Evolutionary conservation across 2,113 vertebrate species (phyloP).

Genomic region (Catharus bicknelli): DNA sequence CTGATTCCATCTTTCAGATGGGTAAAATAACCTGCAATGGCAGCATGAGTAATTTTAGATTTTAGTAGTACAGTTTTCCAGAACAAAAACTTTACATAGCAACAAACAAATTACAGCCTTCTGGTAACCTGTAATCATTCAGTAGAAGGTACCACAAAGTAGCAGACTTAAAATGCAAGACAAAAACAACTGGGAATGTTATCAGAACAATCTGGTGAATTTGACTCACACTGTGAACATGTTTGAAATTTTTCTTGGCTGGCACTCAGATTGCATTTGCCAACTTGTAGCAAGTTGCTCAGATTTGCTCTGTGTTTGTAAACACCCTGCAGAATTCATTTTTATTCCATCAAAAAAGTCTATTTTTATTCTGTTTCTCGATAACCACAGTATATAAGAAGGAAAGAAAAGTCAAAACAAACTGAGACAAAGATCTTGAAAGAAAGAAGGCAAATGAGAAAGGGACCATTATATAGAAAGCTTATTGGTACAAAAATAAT

Average conservation of each 20-base stretch:
- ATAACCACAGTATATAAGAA: not conserved
- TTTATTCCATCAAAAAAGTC: not conserved
- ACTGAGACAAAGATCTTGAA: not conserved
- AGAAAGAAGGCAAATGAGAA: not conserved
- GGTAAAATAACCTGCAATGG: not conserved
- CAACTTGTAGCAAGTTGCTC: not conserved
- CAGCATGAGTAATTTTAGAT: not conserved
- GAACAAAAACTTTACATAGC: not conserved
- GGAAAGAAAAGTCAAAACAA: not conserved
- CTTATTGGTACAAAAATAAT: not conserved
- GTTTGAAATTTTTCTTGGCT: constrained; percentile 36
- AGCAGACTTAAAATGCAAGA: not conserved
- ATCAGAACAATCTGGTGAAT: constrained; percentile 9
- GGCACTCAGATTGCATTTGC: not conserved
- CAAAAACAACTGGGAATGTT: not conserved
- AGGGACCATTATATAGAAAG: not conserved
- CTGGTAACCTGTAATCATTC: not conserved
- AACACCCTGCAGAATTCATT: not conserved
- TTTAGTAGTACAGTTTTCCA: not conserved
- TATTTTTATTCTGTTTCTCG: not conserved
- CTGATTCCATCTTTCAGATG: not conserved
- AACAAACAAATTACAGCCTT: not conserved
- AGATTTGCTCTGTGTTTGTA: constrained; percentile 27
- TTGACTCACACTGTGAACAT: not conserved
- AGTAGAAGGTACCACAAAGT: not conserved